phyloP scores from a whole-genome alignment of 2,113 vertebrate genomes.

The Petaurus breviceps region DNA sequence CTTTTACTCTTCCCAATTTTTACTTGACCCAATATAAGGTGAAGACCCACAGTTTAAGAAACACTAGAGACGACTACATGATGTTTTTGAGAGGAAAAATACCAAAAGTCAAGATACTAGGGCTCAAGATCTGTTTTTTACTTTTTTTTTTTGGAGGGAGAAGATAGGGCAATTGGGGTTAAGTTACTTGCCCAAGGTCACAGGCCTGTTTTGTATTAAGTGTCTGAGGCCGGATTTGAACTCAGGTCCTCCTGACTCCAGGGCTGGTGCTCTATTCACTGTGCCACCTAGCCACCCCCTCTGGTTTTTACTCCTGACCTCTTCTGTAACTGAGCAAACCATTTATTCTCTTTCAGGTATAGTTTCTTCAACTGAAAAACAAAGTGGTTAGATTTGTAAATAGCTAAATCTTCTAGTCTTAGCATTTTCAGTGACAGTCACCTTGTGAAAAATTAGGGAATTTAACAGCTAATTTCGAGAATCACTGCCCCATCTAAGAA shows the following conservation, averaged over 20 bases:
- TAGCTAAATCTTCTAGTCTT: neutral
- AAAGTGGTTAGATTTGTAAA: neutral
- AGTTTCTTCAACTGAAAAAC: neutral
- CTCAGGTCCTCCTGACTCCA: too few relatives aligned
- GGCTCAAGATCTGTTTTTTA: too few relatives aligned
- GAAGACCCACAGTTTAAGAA: too few relatives aligned
- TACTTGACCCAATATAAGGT: too few relatives aligned
- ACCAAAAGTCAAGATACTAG: neutral
- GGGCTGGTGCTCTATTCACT: too few relatives aligned
- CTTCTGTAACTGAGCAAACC: neutral
- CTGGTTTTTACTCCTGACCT: neutral
- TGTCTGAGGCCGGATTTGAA: too few relatives aligned
- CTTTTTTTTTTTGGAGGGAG: too few relatives aligned
- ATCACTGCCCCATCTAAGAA: neutral
- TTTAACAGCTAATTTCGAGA: neutral
- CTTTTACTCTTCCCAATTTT: too few relatives aligned
- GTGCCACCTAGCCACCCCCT: too few relatives aligned
- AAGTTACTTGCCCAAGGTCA: too few relatives aligned
- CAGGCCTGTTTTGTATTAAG: too few relatives aligned
- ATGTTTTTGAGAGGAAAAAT: neutral
- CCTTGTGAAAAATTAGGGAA: neutral
- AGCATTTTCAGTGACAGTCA: neutral
- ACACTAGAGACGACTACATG: neutral
- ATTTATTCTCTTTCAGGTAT: neutral
- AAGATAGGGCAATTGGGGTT: too few relatives aligned